phyloP scores from a whole-genome alignment of 2,888 invertebrate genomes.

The Diadegma fenestrale region DNA sequence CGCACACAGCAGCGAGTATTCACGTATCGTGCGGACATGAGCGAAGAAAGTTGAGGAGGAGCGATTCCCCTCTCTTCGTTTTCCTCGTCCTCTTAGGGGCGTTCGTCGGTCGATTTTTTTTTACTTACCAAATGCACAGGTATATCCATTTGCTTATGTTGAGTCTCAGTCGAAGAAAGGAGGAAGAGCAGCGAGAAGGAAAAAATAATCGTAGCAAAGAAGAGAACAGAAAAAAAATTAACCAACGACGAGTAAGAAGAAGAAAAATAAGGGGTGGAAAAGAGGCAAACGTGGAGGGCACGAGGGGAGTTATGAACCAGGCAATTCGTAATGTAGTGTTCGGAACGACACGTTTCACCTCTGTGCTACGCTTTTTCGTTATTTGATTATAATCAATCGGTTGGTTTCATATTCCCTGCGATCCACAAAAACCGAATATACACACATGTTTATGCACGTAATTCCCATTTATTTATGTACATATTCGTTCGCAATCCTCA shows the following conservation, averaged over 20 bases:
- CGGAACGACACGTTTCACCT: slow-evolving; percentile 63
- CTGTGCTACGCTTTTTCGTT: slow-evolving; percentile 57
- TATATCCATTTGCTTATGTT: slow-evolving; percentile 64
- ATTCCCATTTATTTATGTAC: not conserved
- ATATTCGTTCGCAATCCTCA: not conserved
- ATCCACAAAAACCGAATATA: slow-evolving; percentile 18
- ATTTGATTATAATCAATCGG: slow-evolving; percentile 62
- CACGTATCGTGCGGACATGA: slow-evolving; percentile 34
- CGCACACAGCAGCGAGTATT: slow-evolving; percentile 8
- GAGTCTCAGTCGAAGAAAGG: slow-evolving; percentile 39
- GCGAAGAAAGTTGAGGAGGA: slow-evolving; percentile 47
- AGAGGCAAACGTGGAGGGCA: slow-evolving; percentile 32
- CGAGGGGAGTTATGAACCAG: slow-evolving; percentile 51
- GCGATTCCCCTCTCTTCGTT: slow-evolving; percentile 29
- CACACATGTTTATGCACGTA: not conserved
- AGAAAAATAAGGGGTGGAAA: slow-evolving; percentile 35
- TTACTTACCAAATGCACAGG: slow-evolving; percentile 55
- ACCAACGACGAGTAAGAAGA: slow-evolving; percentile 72
- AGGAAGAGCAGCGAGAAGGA: slow-evolving; percentile 33
- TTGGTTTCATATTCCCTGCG: slow-evolving; percentile 35
- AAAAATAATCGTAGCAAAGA: not conserved
- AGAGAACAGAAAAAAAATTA: slow-evolving; percentile 71
- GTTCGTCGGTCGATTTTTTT: slow-evolving; percentile 42
- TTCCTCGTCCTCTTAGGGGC: slow-evolving; percentile 47
- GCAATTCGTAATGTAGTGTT: slow-evolving; percentile 64